Evolutionary conservation across 2,797 vertebrate genomes (phyloP), one percentile per base, ranked within the genome.

Genomic region (Rhincodon typus): DNA sequence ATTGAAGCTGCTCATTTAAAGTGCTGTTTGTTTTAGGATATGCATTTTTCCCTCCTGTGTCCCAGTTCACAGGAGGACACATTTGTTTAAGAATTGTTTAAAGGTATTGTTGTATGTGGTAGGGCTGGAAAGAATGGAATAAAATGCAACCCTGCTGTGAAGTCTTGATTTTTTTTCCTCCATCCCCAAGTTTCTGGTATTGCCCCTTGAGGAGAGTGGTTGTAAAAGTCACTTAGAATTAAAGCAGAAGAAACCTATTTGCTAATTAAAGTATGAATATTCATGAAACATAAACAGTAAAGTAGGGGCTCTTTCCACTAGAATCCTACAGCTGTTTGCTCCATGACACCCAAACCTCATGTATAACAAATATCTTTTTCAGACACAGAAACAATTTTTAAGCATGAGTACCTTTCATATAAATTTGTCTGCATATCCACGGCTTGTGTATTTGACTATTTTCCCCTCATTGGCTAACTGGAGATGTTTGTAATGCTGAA

Each of bases 241-340:
- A 90, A 95, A 96, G 86, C 67, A 96, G 38, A 25, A 86, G 62
- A 93, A 66, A 25, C 0, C 96, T 90, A 10, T 88, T 95, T 87
- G 6, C 66, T 96, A 95, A 95, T 25, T 57, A 67, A 70, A 96
- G 77, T 42, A 30, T 66, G 50, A 95, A 74, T 96, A 95, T 96
- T 96, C 30, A 94, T 96, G 95, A 84, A 94, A 95, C 57, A 72
- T 86, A 95, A 96, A 96, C n/a, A 53, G 95, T 91, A 66, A 96
- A 96, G 95, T 94, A 72, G 96, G 82, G 4, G 67, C 90, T 38
- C 46, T 72, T 95, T 95, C 21, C 0, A 0, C 96, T 42, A 96
- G 53, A 50, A 96, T 95, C 96, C 77, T 82, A 57, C 7, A 21
- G 93, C 95, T 96, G 95, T 94, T 95, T 53, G 70, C 46, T 95